Base-by-base conservation (phyloP, 2,797 vertebrate species). In the Sparidentex hasta region DNA sequence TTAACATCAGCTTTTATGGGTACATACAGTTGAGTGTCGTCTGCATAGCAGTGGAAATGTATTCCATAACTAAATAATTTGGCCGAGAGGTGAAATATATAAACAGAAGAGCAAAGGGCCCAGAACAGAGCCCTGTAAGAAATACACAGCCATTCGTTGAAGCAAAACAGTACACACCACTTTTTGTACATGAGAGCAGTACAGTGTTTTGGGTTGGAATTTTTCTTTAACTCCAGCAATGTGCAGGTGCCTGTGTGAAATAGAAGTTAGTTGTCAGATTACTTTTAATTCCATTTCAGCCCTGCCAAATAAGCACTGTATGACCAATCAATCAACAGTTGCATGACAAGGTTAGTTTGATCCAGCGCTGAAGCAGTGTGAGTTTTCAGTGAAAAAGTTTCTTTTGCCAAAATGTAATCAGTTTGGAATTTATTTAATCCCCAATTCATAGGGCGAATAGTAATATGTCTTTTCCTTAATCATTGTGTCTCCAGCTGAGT, bases 371-470 rank as follows among this genome's bases (percentile, higher is more conserved):
- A 69, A 62, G 83, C 83, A 56, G 79, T n/a, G 85, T 23, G 85
- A 83, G 56, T 70, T 86, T 78, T 74, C 57, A 46, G 65, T 8
- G 29, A 51, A 78, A 80, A 93, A 77, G 67, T 90, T 91, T 88
- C 82, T 89, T 57, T 87, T 84, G 76, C 89, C 86, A 91, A 90
- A 92, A 92, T 87, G 84, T 93, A 93, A 94, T 95, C 91, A 90
- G 77, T 92, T 89, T 90, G 92, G 94, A 95, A 95, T 95, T 89
- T 78, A 78, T 91, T 90, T 94, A 94, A 95, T 94, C 92, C 92
- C 69, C 43, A 82, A 84, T 88, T 94, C 92, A 93, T 64, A 80
- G 76, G 87, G 92, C n/a, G 91, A 93, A 88, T 77, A 71, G 87
- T 88, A 92, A 92, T 93, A 90, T 90, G 87, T 86, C 79, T 91